Evolutionary conservation across 2,113 vertebrate species (phyloP), one percentile per base, ranked within the genome.

Genomic region (Acinonyx jubatus): DNA sequence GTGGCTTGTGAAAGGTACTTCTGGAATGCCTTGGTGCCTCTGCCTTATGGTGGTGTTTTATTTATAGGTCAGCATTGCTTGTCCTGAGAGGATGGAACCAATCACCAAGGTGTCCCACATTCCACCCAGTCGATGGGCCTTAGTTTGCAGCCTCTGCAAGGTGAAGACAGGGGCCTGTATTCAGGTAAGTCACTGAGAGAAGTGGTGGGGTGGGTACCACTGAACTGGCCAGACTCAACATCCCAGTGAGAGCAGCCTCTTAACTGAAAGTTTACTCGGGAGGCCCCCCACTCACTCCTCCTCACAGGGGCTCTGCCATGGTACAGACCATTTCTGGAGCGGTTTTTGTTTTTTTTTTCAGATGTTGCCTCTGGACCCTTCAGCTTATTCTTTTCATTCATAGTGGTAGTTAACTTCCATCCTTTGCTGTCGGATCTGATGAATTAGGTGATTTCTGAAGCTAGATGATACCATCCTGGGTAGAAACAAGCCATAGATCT

Each of bases 61-160:
- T 96, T 97, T 98, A 0, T 95, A 99, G 99, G 99, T 99, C 89
- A 99, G 99, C 98, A 99, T 99, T 73, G 99, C 99, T 52, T 99
- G 99, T 97, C 99, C 99, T 9, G 99, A 99, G 98, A 99, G 99
- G 96, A 99, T 99, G 99, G 99, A 99, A 97, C 99, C 99, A 68
- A 99, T 99, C 98, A 99, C 99, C 63, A 99, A 99, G 98, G 99
- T 99, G 71, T 99, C 99, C 94, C 99, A 99, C 98, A 99, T 99
- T 98, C 99, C 99, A 0, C 99, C 99, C 63, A 99, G 99, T 97
- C 99, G 99, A 96, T 99, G 99, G 99, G 99, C 99, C 94, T 99
- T 99, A 97, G 99, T 99, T 96, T 99, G 99, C 98, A 99, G 98
- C 97, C 99, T 99, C 94, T 99, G 99, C 98, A 99, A 99, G 97